phyloP scores from a whole-genome alignment of 1,140 invertebrate genomes.

The Monomorium pharaonis region DNA sequence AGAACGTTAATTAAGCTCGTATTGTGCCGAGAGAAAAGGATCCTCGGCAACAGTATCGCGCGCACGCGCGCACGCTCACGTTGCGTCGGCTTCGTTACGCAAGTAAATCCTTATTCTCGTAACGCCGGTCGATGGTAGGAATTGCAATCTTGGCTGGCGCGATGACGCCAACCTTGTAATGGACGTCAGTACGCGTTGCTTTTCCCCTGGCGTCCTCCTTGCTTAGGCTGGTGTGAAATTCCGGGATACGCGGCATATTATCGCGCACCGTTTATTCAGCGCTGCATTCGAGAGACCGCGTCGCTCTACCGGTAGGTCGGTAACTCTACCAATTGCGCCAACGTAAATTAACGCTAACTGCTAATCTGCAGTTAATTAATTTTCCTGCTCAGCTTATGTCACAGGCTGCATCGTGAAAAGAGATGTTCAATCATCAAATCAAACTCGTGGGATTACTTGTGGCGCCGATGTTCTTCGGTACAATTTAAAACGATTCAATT shows the following conservation, averaged over 20 bases:
- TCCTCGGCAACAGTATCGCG: not conserved
- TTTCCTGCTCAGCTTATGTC: not conserved
- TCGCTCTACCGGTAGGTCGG: not conserved
- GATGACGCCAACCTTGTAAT: slow-evolving; percentile 26
- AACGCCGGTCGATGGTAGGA: not conserved
- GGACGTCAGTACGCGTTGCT: slow-evolving; percentile 8
- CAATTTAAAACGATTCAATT: not conserved
- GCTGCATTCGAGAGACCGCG: not conserved
- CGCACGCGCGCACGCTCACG: too few species aligned
- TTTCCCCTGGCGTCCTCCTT: slow-evolving; percentile 32
- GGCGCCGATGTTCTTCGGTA: not conserved
- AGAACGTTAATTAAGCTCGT: slow-evolving; percentile 12
- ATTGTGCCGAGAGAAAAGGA: not conserved
- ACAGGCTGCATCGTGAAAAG: not conserved
- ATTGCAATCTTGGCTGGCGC: not conserved
- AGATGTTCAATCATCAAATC: not conserved
- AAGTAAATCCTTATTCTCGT: slow-evolving; percentile 13
- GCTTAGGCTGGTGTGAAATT: slow-evolving; percentile 23
- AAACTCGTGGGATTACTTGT: slow-evolving; percentile 2
- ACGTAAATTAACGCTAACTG: slow-evolving; percentile 24
- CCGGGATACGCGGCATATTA: not conserved
- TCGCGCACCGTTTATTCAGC: slow-evolving; percentile 21
- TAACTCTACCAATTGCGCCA: not conserved
- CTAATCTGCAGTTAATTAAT: slow-evolving; percentile 33
- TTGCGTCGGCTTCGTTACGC: slow-evolving; percentile 6